Evolutionary conservation across 2,888 invertebrate species (phyloP).

Genomic region (Athetis lepigone): DNA sequence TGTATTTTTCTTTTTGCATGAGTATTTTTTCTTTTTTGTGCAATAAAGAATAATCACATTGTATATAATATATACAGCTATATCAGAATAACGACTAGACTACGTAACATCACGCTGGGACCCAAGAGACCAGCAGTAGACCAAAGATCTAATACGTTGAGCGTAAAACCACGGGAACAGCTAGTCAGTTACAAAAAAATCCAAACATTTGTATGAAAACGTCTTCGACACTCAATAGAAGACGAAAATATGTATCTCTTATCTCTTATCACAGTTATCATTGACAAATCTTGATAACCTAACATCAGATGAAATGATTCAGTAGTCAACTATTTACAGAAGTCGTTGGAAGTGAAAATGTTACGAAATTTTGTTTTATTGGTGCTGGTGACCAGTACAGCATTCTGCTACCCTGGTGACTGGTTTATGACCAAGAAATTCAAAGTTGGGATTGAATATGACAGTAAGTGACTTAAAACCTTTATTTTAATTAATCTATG

Average conservation of each 20-base stretch:
- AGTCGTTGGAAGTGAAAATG: conserved; percentile 34
- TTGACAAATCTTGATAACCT: conserved; percentile 53
- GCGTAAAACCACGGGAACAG: too few relatives aligned
- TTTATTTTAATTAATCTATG: neutral
- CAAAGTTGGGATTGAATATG: conserved; percentile 85
- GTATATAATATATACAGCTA: too few relatives aligned
- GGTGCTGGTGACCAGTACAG: conserved; percentile 50
- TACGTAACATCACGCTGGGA: too few relatives aligned
- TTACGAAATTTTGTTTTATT: conserved; percentile 65
- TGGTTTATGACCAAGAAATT: conserved; percentile 77
- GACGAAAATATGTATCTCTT: conserved; percentile 29
- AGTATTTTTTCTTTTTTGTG: too few relatives aligned
- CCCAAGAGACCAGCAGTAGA: too few relatives aligned
- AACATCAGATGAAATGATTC: conserved; percentile 47
- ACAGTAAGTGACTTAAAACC: conserved; percentile 74
- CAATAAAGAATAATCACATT: too few relatives aligned
- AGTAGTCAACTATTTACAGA: conserved; percentile 52
- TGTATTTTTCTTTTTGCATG: too few relatives aligned
- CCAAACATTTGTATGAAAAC: conserved; percentile 20
- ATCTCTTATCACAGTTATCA: conserved; percentile 40
- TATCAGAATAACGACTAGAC: too few relatives aligned
- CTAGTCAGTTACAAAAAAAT: too few relatives aligned
- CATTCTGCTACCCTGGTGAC: conserved; percentile 65
- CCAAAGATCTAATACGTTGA: too few relatives aligned
- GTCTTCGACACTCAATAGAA: conserved; percentile 23